Evolutionary conservation across 2,113 vertebrate species (phyloP).

Genomic region (Nothoprocta perdicaria): DNA sequence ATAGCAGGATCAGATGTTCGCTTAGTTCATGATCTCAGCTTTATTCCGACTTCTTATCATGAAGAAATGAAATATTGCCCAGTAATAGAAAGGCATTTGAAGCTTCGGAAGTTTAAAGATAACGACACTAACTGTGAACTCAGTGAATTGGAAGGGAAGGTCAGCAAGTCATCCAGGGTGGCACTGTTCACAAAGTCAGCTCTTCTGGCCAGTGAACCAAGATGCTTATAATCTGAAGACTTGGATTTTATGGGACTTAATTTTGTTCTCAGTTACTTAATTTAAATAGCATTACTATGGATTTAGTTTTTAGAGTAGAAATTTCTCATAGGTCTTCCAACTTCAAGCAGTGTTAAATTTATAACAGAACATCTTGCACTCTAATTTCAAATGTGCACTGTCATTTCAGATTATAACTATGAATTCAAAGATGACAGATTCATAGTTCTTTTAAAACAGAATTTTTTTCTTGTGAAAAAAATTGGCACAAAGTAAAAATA

Average conservation of each 20-base stretch:
- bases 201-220: background rate
- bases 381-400: background rate
- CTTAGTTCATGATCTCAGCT: slow-evolving; percentile 45
- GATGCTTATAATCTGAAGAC: slow-evolving; percentile 21
- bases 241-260: slow-evolving; percentile 11
- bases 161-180: slow-evolving; percentile 36
- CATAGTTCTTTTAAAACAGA: background rate
- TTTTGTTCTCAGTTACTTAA: slow-evolving; percentile 20
- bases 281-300: background rate
- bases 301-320: background rate
- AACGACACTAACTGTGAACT: slow-evolving; percentile 47
- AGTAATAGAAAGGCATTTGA: slow-evolving; percentile 64
- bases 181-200: slow-evolving; percentile 23
- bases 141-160: slow-evolving; percentile 37
- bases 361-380: background rate
- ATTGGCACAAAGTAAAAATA: background rate
- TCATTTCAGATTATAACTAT: background rate
- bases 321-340: background rate
- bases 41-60: slow-evolving; percentile 62
- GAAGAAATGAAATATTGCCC: slow-evolving; percentile 59
- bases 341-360: background rate
- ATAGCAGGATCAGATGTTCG: slow-evolving; percentile 46
- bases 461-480: background rate
- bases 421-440: background rate
- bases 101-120: slow-evolving; percentile 63